Evolutionary conservation across 2,888 invertebrate species (phyloP), one percentile per base, ranked within the genome.

Genomic region (Drosophila leonis): DNA sequence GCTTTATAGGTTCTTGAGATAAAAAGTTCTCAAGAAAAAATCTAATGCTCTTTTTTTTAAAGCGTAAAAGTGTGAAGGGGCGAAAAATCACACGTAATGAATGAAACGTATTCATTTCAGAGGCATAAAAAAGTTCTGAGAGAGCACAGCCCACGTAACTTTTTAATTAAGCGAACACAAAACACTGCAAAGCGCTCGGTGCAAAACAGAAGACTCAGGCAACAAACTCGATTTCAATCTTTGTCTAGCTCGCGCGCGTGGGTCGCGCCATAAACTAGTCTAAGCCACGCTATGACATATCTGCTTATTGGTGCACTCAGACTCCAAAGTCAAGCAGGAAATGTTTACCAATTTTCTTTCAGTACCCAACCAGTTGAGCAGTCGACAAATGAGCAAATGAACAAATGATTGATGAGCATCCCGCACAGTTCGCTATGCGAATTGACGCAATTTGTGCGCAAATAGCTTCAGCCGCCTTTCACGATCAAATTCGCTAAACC

Each of bases 281-380:
- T 37, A 54, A 39, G 24, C 35, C 49, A n/a, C 52, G 39, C 65
- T 69, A 57, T 76, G 76, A 73, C 84, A 87, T 67, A 75, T 79
- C 73, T 83, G 79, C 63, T 72, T 87, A 83, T 76, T 89, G 79
- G 72, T 83, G 79, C 84, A 78, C 49, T 78, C 70, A 49, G 48
- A 37, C 31, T 33, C 18, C n/a, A 42, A 51, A 44, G 10, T 31
- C 20, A 57, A 72, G 72, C 82, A 70, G 84, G 87, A 84, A 84
- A 81, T 79, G 66, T 59, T 55, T 57, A 60, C 48, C 55, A 71
- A 80, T 88, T 88, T 75, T 68, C 68, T 61, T 71, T 71, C 49
- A 62, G 59, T 54, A 2, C 46, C 12, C 41, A 13, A 20, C 33
- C 27, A 46, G 39, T 33, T 18, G 9, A 52, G 48, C 33, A 35